phyloP scores from a whole-genome alignment of 2,888 invertebrate species.

The Argynnis bischoffii region DNA sequence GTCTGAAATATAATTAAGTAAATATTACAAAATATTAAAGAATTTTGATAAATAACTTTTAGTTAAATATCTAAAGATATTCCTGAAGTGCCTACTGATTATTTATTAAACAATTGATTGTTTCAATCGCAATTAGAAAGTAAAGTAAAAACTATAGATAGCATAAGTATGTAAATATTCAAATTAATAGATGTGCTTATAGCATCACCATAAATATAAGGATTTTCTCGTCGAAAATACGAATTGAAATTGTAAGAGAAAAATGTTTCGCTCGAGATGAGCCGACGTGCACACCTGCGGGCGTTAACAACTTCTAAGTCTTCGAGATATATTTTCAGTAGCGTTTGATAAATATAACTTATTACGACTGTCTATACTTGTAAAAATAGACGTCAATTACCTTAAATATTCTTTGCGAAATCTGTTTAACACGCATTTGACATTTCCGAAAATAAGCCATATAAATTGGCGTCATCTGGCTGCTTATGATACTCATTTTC shows the following conservation, averaged over 20 bases:
- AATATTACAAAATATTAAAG: neutral
- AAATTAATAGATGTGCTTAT: constrained; percentile 39
- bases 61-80: no score
- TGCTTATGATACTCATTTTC: no score
- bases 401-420: neutral
- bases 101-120: no score
- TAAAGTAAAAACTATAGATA: neutral
- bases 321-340: constrained; percentile 39
- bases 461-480: no score
- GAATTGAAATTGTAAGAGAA: constrained; percentile 66
- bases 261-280: constrained; percentile 65
- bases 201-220: constrained; percentile 55
- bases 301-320: constrained; percentile 56
- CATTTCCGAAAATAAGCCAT: neutral
- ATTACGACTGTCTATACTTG: constrained; percentile 23
- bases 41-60: no score
- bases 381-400: constrained; percentile 11
- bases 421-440: neutral
- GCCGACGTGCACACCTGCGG: constrained; percentile 67
- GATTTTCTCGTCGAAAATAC: constrained; percentile 60
- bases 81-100: no score
- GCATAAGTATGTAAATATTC: constrained; percentile 21
- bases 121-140: neutral
- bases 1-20: constrained; percentile 53
- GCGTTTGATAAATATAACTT: constrained; percentile 32